Conservation (phyloP, 37 sponge, comb jelly and placozoan genomes). For the Chondrosia reniformis region DNA sequence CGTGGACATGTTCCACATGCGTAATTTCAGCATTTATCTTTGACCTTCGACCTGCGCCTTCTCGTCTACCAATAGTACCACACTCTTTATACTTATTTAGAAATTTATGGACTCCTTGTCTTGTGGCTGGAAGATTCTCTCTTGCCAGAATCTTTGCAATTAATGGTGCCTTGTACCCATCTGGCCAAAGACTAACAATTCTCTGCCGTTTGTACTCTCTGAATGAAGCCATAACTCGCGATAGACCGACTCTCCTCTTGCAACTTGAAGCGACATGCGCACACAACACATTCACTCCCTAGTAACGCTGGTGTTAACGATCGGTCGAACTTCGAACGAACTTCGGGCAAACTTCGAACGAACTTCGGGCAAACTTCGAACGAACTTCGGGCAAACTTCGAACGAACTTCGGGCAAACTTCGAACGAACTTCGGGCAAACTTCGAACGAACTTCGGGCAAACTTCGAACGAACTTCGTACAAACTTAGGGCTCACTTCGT, state of each 20-base stretch:
- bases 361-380: no score
- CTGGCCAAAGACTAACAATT: constrained; percentile 7
- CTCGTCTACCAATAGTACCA: constrained; percentile 20
- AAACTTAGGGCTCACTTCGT: neutral
- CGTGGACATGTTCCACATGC: neutral
- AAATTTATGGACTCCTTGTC: constrained; percentile 14
- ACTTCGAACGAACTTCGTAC: no score
- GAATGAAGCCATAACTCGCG: constrained; percentile 3
- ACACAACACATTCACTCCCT: constrained; percentile 1
- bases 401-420: no score
- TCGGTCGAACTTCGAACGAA: neutral
- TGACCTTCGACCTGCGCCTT: constrained; percentile 19
- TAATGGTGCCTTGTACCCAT: constrained; percentile 21
- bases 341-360: no score
- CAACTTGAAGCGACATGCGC: no score
- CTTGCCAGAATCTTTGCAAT: neutral
- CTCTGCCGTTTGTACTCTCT: constrained; percentile 20
- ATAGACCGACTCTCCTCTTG: neutral
- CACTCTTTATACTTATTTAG: constrained; percentile 11
- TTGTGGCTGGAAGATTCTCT: constrained; percentile 17
- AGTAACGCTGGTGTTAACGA: neutral
- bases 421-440: no score
- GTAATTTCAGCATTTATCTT: constrained; percentile 14
- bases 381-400: no score
- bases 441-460: no score